Conservation (phyloP, 1,140 invertebrate genomes). For the Leptinotarsa texana region DNA sequence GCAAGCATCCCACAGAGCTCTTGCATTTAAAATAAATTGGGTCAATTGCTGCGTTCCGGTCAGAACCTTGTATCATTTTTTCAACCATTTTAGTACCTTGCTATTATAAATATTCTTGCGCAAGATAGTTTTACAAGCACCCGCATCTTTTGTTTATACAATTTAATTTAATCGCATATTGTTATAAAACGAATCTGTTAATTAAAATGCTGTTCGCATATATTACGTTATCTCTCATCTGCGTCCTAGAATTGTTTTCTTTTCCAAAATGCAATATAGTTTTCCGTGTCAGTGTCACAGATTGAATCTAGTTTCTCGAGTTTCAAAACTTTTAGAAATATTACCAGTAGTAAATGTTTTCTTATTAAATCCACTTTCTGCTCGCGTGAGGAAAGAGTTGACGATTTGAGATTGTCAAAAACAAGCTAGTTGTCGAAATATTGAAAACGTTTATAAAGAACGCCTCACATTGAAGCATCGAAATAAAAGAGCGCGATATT, state of each 20-base stretch:
- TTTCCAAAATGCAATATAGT: not conserved
- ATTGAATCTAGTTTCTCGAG: too few relatives aligned
- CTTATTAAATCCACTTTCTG: too few relatives aligned
- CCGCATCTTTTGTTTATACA: slow-evolving; percentile 26
- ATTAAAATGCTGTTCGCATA: slow-evolving; percentile 2
- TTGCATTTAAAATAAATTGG: slow-evolving; percentile 33
- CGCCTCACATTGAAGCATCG: too few relatives aligned
- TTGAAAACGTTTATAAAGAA: too few relatives aligned
- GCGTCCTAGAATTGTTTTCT: slow-evolving; percentile 2
- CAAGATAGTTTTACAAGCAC: slow-evolving; percentile 23
- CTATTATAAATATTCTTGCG: slow-evolving; percentile 31
- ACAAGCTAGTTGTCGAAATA: too few relatives aligned
- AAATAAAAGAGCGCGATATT: too few relatives aligned
- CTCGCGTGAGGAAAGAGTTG: too few relatives aligned
- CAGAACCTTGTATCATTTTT: slow-evolving; percentile 37
- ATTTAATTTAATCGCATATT: not conserved
- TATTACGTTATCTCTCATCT: not conserved
- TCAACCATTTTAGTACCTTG: slow-evolving; percentile 36
- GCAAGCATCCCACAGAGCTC: slow-evolving; percentile 15
- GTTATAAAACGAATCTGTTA: not conserved
- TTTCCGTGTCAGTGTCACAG: not conserved
- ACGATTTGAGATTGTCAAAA: too few relatives aligned
- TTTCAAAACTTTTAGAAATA: too few relatives aligned
- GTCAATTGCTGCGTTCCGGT: slow-evolving; percentile 41
- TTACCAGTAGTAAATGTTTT: too few relatives aligned